Conservation (phyloP, 2,797 vertebrate genomes). For the Acestrorhynchus altus region DNA sequence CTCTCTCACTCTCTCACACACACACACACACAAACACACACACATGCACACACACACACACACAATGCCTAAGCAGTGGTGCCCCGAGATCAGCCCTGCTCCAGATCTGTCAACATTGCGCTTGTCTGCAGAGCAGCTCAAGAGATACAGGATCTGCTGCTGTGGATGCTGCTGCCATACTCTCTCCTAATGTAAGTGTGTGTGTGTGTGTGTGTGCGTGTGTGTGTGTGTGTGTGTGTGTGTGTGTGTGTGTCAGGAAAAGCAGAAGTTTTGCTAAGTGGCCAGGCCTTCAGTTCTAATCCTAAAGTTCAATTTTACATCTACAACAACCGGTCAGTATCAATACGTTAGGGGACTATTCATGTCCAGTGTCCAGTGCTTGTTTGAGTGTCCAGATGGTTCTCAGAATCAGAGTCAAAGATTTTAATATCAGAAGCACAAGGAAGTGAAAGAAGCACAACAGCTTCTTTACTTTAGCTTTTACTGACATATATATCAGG, state of each 20-base stretch:
- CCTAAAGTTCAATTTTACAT: too few relatives aligned
- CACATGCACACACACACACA: not conserved
- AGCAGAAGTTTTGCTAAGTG: not conserved
- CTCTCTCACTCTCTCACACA: too few relatives aligned
- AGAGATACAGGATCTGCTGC: slow-evolving; percentile 3
- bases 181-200: slow-evolving; percentile 6
- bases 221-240: too few relatives aligned
- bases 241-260: not conserved
- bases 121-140: slow-evolving; percentile 58
- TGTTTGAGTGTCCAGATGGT: too few relatives aligned
- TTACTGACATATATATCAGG: too few relatives aligned
- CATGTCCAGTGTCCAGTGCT: too few relatives aligned
- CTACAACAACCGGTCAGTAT: too few relatives aligned
- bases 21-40: not conserved
- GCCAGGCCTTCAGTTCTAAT: not conserved
- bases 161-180: slow-evolving; percentile 10
- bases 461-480: too few relatives aligned
- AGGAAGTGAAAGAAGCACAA: too few relatives aligned
- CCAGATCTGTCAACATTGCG: slow-evolving; percentile 58
- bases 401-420: too few relatives aligned
- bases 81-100: slow-evolving; percentile 55
- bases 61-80: slow-evolving; percentile 27
- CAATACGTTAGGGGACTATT: too few relatives aligned
- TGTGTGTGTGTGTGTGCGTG: not conserved
- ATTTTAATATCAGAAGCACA: too few relatives aligned